Evolutionary conservation across 2,113 vertebrate genomes (phyloP).

Genomic region (Typhlomys cinereus): DNA sequence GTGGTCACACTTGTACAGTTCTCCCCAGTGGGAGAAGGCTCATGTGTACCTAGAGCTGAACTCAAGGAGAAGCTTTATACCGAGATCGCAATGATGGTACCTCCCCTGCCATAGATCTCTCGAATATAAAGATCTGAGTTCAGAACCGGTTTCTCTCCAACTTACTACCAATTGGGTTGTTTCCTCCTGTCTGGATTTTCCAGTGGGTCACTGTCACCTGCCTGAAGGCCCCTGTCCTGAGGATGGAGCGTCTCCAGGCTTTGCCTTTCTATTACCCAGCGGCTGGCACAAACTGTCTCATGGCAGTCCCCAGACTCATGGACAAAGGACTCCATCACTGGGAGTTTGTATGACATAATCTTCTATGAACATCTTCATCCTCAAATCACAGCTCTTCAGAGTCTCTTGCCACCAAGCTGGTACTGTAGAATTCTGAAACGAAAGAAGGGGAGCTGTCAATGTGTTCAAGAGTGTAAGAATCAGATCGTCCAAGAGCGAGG

Average conservation of each 20-base stretch:
- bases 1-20: neutral
- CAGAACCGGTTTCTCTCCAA: conserved; percentile 10
- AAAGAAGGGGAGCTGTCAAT: neutral
- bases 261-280: neutral
- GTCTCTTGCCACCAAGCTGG: conserved; percentile 6
- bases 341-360: conserved; percentile 12
- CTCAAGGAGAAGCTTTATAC: conserved; percentile 3
- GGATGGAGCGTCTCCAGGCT: neutral
- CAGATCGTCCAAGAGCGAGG: neutral
- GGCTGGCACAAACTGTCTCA: conserved; percentile 32
- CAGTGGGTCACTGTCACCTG: conserved; percentile 56
- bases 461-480: neutral
- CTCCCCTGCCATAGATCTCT: conserved; percentile 44
- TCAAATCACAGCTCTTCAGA: neutral
- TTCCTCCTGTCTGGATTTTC: conserved; percentile 61
- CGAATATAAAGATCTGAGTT: conserved; percentile 51
- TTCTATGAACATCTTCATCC: conserved; percentile 15
- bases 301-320: neutral
- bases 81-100: neutral
- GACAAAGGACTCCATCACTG: conserved; percentile 14
- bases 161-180: neutral
- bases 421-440: conserved; percentile 47
- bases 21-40: conserved; percentile 33
- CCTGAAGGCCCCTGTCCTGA: neutral
- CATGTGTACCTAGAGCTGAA: conserved; percentile 41